phyloP scores from a whole-genome alignment of 2,113 vertebrate genomes.

The Felis chaus region DNA sequence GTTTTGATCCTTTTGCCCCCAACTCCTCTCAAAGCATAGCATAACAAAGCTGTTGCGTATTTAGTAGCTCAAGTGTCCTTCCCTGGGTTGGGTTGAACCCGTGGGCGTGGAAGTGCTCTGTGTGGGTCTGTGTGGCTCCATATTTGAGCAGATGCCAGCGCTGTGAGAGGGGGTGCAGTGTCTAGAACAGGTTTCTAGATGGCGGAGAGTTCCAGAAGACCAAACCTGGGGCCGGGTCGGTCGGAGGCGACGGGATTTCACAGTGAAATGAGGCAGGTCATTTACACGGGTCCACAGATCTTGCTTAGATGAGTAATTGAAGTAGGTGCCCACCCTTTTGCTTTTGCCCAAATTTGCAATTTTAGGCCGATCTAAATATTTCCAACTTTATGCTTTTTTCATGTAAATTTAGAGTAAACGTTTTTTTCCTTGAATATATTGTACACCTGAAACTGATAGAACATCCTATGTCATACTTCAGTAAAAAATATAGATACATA shows the following conservation, averaged over 20 bases:
- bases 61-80: not conserved
- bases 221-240: fast-evolving
- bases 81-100: too few relatives aligned
- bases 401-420: not conserved
- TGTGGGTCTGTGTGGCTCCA: fast-evolving
- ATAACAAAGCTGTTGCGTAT: fast-evolving
- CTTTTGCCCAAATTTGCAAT: not conserved
- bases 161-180: fast-evolving
- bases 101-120: fast-evolving
- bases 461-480: not conserved
- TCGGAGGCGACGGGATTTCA: fast-evolving
- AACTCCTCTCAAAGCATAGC: too few relatives aligned
- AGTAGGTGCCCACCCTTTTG: fast-evolving
- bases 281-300: not conserved
- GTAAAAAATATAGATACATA: not conserved
- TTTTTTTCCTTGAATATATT: not conserved
- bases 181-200: not conserved
- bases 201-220: too few relatives aligned
- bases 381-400: not conserved
- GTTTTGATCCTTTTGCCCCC: not conserved
- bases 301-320: not conserved
- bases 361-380: not conserved
- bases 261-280: not conserved
- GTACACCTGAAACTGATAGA: not conserved
- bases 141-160: not conserved